These are phyloP conservation scores for Cheilosia soror DNA, from an alignment of 2,888 invertebrate genomes.

Conservation along the genomic window DNA sequence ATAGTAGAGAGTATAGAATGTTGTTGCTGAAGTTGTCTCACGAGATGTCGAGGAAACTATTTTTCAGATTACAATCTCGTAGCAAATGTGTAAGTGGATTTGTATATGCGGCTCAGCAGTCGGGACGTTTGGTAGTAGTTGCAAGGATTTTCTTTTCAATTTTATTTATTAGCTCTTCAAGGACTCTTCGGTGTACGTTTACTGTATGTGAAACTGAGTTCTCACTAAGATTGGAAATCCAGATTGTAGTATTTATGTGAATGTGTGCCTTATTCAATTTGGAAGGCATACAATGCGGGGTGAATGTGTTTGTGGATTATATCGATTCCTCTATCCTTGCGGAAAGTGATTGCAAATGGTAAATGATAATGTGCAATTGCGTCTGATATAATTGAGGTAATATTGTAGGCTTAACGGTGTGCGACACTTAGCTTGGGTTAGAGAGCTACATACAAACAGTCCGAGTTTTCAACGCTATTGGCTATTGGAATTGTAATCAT, in stretches of 20 bases:
- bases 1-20: constrained; percentile 45
- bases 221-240: constrained; percentile 55
- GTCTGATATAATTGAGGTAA: background rate
- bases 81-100: constrained; percentile 70
- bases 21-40: constrained; percentile 69
- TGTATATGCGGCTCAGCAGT: constrained; percentile 31
- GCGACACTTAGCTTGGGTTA: too few relatives aligned
- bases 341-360: constrained; percentile 6
- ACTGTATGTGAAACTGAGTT: constrained; percentile 30
- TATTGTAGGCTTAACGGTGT: too few relatives aligned
- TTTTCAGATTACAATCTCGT: constrained; percentile 70
- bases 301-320: constrained; percentile 59
- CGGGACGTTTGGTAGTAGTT: constrained; percentile 13
- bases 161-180: constrained; percentile 72
- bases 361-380: background rate
- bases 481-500: too few relatives aligned
- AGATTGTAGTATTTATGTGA: constrained; percentile 48
- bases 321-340: constrained; percentile 39
- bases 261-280: constrained; percentile 23
- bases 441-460: too few relatives aligned
- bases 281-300: background rate
- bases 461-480: too few relatives aligned
- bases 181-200: constrained; percentile 53
- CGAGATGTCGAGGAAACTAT: constrained; percentile 65
- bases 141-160: constrained; percentile 61